Base-by-base conservation (phyloP, 2,113 vertebrate genomes). In the Climacteris rufus region DNA sequence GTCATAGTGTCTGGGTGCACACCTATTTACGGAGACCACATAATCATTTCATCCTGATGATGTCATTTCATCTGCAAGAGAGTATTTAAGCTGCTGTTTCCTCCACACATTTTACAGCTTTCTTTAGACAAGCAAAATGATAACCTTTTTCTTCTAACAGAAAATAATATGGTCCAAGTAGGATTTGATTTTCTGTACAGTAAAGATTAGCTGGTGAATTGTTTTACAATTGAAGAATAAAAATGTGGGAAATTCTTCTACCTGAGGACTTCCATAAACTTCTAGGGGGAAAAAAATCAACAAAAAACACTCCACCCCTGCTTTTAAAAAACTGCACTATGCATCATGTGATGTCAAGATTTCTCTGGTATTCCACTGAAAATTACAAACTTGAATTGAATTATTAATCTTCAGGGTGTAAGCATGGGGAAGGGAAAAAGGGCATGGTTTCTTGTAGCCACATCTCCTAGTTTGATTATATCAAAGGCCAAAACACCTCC, bases 11-110 rank as follows among this genome's bases (percentile, higher is more conserved):
- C 90, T 91, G 56, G 40, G 42, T 91, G 71, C 35, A 16, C 93
- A 97, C 93, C 95, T 96, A 64, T 77, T 92, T 78, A 79, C 44
- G 86, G 87, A 94, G 88, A 94, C 81, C 91, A 84, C 39, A 68
- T 57, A 83, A 91, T 76, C 22, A 33, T 60, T 96, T 86, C 75
- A 88, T 87, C 72, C 72, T 88, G 86, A 83, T 89, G 78, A 88
- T 90, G 89, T 65, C 15, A 93, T 91, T 93, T 95, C 90, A 92
- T 81, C 81, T 86, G n/a, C 60, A 89, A 52, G 57, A 30, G 59
- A 59, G 47, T 64, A 80, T 93, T 94, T 80, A 82, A 76, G 61
- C 69, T 83, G 66, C 59, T 79, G 64, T 90, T 88, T 77, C 60
- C 88, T 64, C 87, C 22, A 42, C 61, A 75, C 37, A 28, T 91